Conservation (phyloP, 1,140 invertebrate genomes). For the Prorops nasuta region DNA sequence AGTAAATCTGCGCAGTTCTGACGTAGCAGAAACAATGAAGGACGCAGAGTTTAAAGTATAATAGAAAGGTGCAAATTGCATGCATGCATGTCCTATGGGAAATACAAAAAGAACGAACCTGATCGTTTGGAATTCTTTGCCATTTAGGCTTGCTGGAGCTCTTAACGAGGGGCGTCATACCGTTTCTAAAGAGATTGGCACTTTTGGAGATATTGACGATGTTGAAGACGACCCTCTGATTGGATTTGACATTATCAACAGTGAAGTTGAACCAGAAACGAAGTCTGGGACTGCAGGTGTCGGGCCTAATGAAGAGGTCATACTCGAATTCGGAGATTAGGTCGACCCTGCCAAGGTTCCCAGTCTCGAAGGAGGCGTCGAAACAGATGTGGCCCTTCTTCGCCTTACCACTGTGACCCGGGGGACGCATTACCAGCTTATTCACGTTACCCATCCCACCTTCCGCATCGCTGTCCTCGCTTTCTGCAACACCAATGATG, state of each 20-base stretch:
- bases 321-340: slow-evolving; percentile 93
- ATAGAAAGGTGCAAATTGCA: too few species aligned
- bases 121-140: slow-evolving; percentile 61
- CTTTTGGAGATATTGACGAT: slow-evolving; percentile 95
- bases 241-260: slow-evolving; percentile 91
- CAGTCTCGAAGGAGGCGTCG: slow-evolving; percentile 96
- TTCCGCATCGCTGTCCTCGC: slow-evolving; percentile 93
- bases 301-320: slow-evolving; percentile 93
- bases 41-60: too few species aligned
- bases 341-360: slow-evolving; percentile 93
- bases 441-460: slow-evolving; percentile 93
- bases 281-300: slow-evolving; percentile 91
- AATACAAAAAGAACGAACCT: too few species aligned
- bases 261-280: slow-evolving; percentile 98
- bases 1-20: too few species aligned
- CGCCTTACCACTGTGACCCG: slow-evolving; percentile 91
- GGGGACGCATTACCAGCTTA: slow-evolving; percentile 86
- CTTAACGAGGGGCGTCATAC: slow-evolving; percentile 92
- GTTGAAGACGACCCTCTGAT: slow-evolving; percentile 96
- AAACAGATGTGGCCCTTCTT: slow-evolving; percentile 94
- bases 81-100: too few species aligned
- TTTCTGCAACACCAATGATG: slow-evolving; percentile 78
- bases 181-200: slow-evolving; percentile 82
- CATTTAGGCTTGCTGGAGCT: slow-evolving; percentile 88
- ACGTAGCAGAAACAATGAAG: too few species aligned